Conservation (phyloP, 2,888 invertebrate genomes). For the Papilio demoleus region DNA sequence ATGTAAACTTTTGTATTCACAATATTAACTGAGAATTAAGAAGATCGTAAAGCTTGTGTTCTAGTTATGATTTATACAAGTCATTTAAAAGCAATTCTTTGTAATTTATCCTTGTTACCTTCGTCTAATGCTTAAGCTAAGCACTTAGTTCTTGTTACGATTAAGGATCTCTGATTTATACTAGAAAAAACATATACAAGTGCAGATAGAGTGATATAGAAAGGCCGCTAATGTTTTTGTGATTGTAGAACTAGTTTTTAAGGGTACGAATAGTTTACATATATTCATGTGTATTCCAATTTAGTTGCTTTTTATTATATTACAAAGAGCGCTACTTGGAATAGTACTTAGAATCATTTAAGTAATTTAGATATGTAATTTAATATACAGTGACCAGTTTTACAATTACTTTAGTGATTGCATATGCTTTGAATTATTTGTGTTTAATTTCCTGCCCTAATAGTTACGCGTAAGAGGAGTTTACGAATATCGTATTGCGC, state of each 20-base stretch:
- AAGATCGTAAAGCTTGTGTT: too few species aligned
- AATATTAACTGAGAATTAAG: too few species aligned
- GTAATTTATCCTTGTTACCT: constrained; percentile 2
- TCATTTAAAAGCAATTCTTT: neutral
- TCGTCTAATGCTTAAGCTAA: neutral
- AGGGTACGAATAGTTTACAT: neutral
- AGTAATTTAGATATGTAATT: neutral
- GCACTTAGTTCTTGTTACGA: constrained; percentile 6
- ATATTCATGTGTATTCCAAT: constrained; percentile 2
- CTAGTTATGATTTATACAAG: too few species aligned
- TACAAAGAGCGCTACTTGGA: neutral
- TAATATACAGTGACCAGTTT: neutral
- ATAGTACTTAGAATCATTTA: neutral
- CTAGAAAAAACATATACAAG: neutral
- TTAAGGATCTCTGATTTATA: neutral
- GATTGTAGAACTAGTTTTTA: neutral
- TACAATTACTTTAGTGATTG: neutral
- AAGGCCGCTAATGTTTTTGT: constrained; percentile 9
- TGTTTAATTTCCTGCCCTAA: neutral
- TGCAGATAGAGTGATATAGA: constrained; percentile 2
- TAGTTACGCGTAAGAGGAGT: neutral
- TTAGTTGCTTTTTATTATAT: neutral
- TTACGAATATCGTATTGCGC: neutral
- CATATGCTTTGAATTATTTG: neutral
- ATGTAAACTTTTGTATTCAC: too few species aligned